phyloP scores from a whole-genome alignment of 2,797 vertebrate species.

The Mastacembelus armatus region DNA sequence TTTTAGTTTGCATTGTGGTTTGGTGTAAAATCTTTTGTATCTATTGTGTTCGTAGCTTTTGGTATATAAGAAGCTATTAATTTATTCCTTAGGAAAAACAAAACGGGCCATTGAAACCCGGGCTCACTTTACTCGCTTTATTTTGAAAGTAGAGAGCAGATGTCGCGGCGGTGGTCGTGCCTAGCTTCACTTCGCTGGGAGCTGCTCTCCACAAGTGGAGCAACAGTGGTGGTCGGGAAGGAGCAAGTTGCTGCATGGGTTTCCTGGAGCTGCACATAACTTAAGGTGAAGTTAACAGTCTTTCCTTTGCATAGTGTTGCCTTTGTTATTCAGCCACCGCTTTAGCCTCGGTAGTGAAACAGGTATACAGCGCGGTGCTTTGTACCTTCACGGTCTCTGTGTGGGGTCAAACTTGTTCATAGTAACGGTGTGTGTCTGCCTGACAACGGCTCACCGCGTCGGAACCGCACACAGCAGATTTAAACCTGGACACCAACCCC shows the following conservation, averaged over 20 bases:
- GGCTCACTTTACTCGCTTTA: conserved; percentile 12
- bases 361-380: background rate
- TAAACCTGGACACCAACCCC: background rate
- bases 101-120: rapidly evolving
- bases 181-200: conserved; percentile 48
- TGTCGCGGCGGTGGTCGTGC: rapidly evolving
- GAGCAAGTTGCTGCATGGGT: conserved; percentile 65
- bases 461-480: conserved; percentile 16
- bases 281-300: conserved; percentile 64
- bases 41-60: rapidly evolving
- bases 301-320: rapidly evolving
- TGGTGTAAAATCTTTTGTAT: rapidly evolving
- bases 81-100: too few species aligned
- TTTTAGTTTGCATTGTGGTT: background rate
- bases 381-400: conserved; percentile 12
- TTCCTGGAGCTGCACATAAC: conserved; percentile 56
- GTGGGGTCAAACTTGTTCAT: conserved; percentile 53
- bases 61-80: background rate
- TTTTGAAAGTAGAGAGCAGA: conserved; percentile 35
- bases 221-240: conserved; percentile 59
- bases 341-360: background rate
- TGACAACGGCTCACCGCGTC: conserved; percentile 9
- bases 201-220: conserved; percentile 66
- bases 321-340: rapidly evolving
- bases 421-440: conserved; percentile 14